Base-by-base conservation (phyloP, 2,888 invertebrate genomes). In the Allacma fusca region DNA sequence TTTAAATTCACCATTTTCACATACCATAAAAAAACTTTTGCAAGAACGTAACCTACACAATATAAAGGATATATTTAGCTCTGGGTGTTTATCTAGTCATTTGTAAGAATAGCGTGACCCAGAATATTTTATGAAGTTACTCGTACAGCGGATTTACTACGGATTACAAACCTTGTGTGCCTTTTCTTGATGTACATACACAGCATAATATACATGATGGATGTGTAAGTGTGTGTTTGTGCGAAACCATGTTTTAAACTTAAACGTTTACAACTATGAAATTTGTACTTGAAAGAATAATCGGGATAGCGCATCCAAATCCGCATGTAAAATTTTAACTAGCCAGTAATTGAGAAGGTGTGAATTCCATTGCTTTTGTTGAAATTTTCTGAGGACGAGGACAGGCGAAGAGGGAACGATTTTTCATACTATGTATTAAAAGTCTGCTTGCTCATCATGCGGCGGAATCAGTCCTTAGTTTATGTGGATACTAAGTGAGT, bases 401-500 rank as follows among this genome's bases (percentile, higher is more conserved):
- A 62, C 62, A 24, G 12, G 62, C 12, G 62, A 23, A 4, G 62
- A 62, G n/a, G 16, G 23, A 16, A 26, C 5, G 23, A 4, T 62
- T 24, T 62, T 62, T 62, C 4, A 24, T 23, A n/a, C 24, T 62
- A 24, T 24, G n/a, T 26, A 24, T 23, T 62, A 9, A 2, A 24
- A 12, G 24, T 34, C 34, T 34, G 5, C 4, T 34, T 19, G 28
- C 21, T 59, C 71, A 44, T 43, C 21, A 73, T 73, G 72, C 67
- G 77, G 12, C 81, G 83, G 57, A 82, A 78, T 78, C 73, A 79
- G 74, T 83, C 81, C 65, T 79, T 82, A 34, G 83, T 83, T 62
- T 83, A 83, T 77, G 83, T 83, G 64, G 83, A 83, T 64, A 82
- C 82, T 62, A 83, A 80, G 83, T 83, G 79, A 79, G 80, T 80